Percentiles rank a stretch among this genome's conserved stretches.
Conservation (phyloP, 2,888 invertebrate species). For the Schizotus pectinicornis region DNA sequence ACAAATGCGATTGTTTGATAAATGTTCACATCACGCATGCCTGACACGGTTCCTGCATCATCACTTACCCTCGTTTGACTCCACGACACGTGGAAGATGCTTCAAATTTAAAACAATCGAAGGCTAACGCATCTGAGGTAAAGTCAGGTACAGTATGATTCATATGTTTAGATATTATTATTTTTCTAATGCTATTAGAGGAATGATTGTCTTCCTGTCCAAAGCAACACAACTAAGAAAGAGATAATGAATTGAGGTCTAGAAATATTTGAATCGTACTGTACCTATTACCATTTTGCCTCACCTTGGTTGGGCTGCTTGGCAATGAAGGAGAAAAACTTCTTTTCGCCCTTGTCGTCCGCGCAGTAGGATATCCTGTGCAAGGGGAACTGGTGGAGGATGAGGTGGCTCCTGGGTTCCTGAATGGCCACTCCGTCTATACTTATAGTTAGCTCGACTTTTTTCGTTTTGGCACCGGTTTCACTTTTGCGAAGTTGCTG, state of each 20-base stretch:
- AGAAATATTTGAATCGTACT: too few relatives aligned
- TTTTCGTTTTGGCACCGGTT: conserved; percentile 87
- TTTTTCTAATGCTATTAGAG: too few relatives aligned
- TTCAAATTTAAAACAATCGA: not conserved
- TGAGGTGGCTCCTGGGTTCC: conserved; percentile 77
- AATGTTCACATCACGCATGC: too few relatives aligned
- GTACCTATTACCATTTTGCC: too few relatives aligned
- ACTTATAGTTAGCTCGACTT: conserved; percentile 95
- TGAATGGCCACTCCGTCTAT: conserved; percentile 95
- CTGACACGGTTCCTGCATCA: too few relatives aligned
- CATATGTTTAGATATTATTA: not conserved
- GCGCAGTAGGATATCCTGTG: conserved; percentile 99
- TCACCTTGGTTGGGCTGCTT: conserved; percentile 67
- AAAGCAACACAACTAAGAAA: too few relatives aligned
- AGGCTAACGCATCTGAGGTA: not conserved
- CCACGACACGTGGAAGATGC: too few relatives aligned
- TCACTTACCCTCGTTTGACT: too few relatives aligned
- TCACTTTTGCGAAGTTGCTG: conserved; percentile 91
- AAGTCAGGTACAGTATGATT: not conserved
- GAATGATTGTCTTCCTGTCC: too few relatives aligned
- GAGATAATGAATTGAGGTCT: not conserved
- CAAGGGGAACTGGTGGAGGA: conserved; percentile 93
- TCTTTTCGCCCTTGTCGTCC: conserved; percentile 97
- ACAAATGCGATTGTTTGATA: too few relatives aligned
- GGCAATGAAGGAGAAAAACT: conserved; percentile 95